A percentile compares a stretch with the other conserved stretches of the same genome.
Conservation (phyloP, 1,140 invertebrate species). For the Orussus abietinus region DNA sequence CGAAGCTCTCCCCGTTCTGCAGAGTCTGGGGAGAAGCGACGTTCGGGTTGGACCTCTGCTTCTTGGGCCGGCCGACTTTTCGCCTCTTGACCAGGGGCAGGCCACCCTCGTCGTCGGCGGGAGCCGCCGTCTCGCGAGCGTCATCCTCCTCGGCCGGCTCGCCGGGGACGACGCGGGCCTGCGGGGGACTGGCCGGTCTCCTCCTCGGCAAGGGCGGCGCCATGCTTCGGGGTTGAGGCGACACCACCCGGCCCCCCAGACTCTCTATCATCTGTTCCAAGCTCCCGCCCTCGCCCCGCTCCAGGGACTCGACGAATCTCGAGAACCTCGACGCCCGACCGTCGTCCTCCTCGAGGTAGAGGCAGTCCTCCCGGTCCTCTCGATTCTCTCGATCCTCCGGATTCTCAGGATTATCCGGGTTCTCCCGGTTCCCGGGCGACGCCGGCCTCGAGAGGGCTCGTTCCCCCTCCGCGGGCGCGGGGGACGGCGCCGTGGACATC, state of each 20-base stretch:
- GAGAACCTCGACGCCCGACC: not conserved
- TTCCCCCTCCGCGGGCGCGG: too few species aligned
- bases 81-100: constrained; percentile 31
- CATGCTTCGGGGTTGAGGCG: constrained; percentile 25
- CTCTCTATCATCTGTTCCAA: constrained; percentile 32
- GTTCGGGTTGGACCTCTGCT: constrained; percentile 19
- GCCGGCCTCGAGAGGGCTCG: too few species aligned
- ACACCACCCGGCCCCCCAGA: constrained; percentile 24
- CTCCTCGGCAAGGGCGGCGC: constrained; percentile 36
- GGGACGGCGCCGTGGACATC: too few species aligned
- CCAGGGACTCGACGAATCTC: constrained; percentile 14
- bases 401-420: constrained; percentile 8
- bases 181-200: constrained; percentile 38
- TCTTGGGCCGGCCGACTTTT: constrained; percentile 38
- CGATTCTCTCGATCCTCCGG: constrained; percentile 6
- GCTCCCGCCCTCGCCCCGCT: constrained; percentile 1
- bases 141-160: too few species aligned
- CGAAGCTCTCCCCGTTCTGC: constrained; percentile 46
- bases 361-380: constrained; percentile 18
- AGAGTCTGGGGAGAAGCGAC: constrained; percentile 23
- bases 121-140: constrained; percentile 21
- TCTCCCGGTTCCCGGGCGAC: too few species aligned
- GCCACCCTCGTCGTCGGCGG: constrained; percentile 17
- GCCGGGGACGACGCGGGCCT: too few species aligned
- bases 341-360: constrained; percentile 11